Conservation (phyloP, 1,140 invertebrate species). For the Phymorhynchus buccinoides region DNA sequence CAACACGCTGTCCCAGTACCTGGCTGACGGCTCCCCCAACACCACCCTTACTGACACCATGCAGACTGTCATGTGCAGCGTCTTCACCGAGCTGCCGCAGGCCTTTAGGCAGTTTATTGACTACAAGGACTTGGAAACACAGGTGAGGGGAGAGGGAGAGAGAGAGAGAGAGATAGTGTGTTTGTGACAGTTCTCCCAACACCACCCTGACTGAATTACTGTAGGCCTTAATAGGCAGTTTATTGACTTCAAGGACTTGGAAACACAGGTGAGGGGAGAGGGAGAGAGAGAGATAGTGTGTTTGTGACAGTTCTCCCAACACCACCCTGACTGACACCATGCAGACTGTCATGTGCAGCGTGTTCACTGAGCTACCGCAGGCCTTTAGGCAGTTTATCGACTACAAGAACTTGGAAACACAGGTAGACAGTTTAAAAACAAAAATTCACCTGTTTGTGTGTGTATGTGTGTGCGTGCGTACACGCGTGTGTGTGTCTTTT, state of each 20-base stretch:
- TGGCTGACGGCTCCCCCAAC: background rate
- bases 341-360: constrained; percentile 40
- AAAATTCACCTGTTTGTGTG: too few species aligned
- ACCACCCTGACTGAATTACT: constrained; percentile 17
- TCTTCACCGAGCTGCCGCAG: constrained; percentile 20
- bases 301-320: background rate
- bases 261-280: background rate
- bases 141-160: background rate
- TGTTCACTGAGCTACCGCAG: constrained; percentile 21
- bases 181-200: background rate
- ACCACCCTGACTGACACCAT: constrained; percentile 23
- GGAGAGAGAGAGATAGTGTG: background rate
- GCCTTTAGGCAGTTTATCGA: constrained; percentile 31
- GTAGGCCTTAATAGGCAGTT: constrained; percentile 9
- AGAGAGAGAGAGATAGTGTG: background rate
- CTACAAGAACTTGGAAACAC: constrained; percentile 20
- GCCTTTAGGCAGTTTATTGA: constrained; percentile 31
- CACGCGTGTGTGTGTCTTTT: too few species aligned
- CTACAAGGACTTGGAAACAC: constrained; percentile 18
- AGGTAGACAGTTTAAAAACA: background rate
- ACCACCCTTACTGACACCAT: constrained; percentile 23
- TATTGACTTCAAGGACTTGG: constrained; percentile 30
- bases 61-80: constrained; percentile 40
- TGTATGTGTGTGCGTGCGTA: too few species aligned
- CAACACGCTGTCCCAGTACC: constrained; percentile 19